phyloP scores from a whole-genome alignment of 1,140 invertebrate species.

The Drepana arcuata region DNA sequence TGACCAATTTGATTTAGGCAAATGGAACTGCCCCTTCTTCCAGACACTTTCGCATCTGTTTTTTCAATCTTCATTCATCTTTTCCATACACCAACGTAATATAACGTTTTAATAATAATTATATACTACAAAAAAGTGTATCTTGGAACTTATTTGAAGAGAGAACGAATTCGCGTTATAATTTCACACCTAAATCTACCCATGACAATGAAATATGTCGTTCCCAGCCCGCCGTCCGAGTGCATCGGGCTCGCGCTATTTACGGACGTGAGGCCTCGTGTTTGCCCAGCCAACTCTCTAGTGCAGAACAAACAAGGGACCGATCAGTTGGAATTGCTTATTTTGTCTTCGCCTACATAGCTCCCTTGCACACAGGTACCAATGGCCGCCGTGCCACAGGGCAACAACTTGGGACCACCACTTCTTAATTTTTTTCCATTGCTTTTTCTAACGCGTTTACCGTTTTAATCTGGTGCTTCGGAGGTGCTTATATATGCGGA shows the following conservation, averaged over 20 bases:
- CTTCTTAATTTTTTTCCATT: conserved; percentile 30
- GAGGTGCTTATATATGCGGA: conserved; percentile 27
- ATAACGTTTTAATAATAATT: too few relatives aligned
- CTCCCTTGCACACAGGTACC: conserved; percentile 50
- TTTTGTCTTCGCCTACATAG: conserved; percentile 66
- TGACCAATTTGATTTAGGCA: too few relatives aligned
- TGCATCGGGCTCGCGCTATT: conserved; percentile 59
- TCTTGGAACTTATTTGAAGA: too few relatives aligned
- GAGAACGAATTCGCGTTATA: too few relatives aligned
- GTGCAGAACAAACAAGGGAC: conserved; percentile 65
- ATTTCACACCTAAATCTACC: too few relatives aligned
- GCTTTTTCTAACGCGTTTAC: conserved; percentile 35
- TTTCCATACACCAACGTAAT: too few relatives aligned
- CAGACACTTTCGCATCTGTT: too few relatives aligned
- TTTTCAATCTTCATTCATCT: too few relatives aligned
- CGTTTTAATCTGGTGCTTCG: conserved; percentile 40
- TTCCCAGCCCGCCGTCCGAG: too few relatives aligned
- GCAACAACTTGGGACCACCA: conserved; percentile 30
- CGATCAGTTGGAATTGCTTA: conserved; percentile 68
- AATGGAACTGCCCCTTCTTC: too few relatives aligned
- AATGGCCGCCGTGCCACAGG: conserved; percentile 38
- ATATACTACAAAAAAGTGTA: too few relatives aligned
- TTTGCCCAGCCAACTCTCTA: conserved; percentile 65
- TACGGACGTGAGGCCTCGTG: conserved; percentile 63
- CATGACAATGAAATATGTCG: too few relatives aligned